Evolutionary conservation across 2,797 vertebrate genomes (phyloP).

Genomic region (Acrossocheilus fasciatus): DNA sequence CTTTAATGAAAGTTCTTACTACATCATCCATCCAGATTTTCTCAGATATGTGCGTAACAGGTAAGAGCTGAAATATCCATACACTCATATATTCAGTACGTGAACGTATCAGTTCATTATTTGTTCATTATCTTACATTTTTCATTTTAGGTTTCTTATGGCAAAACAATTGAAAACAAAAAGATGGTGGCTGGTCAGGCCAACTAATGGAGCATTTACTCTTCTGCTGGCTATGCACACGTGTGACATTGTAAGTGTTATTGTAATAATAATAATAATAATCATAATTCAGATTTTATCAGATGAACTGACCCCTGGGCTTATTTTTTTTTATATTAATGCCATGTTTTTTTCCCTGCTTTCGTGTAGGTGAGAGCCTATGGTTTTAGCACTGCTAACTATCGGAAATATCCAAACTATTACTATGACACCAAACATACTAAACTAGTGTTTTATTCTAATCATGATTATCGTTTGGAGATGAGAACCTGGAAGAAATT

Average conservation of each 20-base stretch:
- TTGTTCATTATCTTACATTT: background rate
- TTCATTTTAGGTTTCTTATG: conserved; percentile 26
- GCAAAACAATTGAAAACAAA: conserved; percentile 6
- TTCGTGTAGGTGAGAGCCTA: conserved; percentile 62
- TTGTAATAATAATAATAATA: background rate
- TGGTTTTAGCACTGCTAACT: conserved; percentile 60
- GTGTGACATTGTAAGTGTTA: conserved; percentile 46
- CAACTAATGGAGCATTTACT: conserved; percentile 50
- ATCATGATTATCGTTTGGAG: conserved; percentile 61
- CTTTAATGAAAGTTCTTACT: conserved; percentile 70
- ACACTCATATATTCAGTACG: background rate
- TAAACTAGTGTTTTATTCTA: conserved; percentile 53
- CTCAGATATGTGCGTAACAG: conserved; percentile 81
- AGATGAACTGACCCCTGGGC: background rate
- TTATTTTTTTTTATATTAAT: background rate
- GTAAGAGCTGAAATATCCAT: conserved; percentile 57
- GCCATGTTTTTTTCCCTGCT: background rate
- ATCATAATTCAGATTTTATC: background rate
- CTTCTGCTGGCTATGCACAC: conserved; percentile 45
- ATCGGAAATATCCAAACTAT: conserved; percentile 55
- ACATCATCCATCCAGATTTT: conserved; percentile 78
- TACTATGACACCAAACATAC: conserved; percentile 57
- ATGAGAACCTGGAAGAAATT: conserved; percentile 61
- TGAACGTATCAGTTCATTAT: background rate
- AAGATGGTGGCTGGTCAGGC: conserved; percentile 40